Percentiles rank a stretch among this genome's conserved stretches.
phyloP scores from a whole-genome alignment of 64 coral and sea anemone species.

The Montipora cactus region DNA sequence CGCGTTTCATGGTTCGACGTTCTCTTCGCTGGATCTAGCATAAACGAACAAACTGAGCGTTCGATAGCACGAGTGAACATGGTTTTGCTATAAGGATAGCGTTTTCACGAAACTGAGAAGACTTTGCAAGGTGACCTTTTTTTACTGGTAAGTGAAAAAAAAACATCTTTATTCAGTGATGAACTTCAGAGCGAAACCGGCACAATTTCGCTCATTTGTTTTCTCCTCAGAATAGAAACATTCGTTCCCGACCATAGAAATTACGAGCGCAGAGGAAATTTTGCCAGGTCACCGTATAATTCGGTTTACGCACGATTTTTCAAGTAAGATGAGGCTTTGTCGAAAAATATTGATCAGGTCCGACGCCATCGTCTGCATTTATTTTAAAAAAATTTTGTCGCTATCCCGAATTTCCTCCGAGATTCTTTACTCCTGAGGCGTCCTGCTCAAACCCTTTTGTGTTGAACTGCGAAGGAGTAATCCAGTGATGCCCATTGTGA shows the following conservation, averaged over 20 bases:
- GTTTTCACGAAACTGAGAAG: background rate
- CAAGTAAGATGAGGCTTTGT: background rate
- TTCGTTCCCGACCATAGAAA: no score
- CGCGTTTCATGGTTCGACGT: background rate
- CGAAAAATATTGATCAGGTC: background rate
- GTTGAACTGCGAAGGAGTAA: background rate
- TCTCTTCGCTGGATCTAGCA: background rate
- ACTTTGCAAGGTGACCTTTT: background rate
- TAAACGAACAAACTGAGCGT: background rate
- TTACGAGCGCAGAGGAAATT: background rate
- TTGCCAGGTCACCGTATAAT: background rate
- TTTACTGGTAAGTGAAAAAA: background rate
- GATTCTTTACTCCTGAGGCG: background rate
- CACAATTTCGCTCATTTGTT: no score
- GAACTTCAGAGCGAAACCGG: no score
- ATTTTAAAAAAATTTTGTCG: background rate
- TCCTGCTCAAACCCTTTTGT: background rate
- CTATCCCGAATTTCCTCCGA: background rate
- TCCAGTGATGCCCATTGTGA: slow-evolving; percentile 2
- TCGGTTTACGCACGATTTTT: no score
- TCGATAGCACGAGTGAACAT: background rate
- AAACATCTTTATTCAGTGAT: no score
- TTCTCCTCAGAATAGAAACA: no score
- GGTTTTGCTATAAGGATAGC: background rate
- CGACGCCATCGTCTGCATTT: background rate